Percentiles rank a stretch among this genome's conserved stretches.
phyloP scores from a whole-genome alignment of 2,797 vertebrate genomes.

The Erpetoichthys calabaricus region DNA sequence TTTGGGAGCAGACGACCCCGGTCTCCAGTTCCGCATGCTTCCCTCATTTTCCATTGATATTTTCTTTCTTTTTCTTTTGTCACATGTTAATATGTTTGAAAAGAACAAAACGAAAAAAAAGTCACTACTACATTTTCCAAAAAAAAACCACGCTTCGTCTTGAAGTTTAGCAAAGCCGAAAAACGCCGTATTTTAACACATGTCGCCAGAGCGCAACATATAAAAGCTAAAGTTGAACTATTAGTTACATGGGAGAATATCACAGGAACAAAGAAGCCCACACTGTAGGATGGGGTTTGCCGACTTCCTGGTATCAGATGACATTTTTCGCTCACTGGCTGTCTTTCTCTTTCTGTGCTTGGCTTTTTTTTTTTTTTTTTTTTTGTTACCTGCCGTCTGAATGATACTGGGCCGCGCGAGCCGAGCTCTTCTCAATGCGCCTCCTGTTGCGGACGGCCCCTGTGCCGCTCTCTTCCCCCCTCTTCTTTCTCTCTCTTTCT shows the following conservation, averaged over 20 bases:
- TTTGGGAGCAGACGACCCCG: neutral
- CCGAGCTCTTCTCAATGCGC: conserved; percentile 27
- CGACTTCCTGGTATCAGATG: conserved; percentile 73
- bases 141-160: no score
- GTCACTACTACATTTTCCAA: no score
- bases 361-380: conserved; percentile 18
- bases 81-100: neutral
- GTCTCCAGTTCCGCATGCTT: neutral
- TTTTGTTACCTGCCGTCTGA: conserved; percentile 38
- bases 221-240: neutral
- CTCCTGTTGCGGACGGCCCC: conserved; percentile 6
- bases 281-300: conserved; percentile 32
- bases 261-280: conserved; percentile 67
- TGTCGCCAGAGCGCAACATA: no score
- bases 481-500: no score
- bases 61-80: neutral
- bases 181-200: no score
- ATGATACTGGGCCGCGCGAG: conserved; percentile 19
- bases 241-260: conserved; percentile 30
- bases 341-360: conserved; percentile 22
- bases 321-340: conserved; percentile 36
- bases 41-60: no score
- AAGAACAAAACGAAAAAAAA: no score
- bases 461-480: no score
- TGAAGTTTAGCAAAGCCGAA: no score